A percentile compares a stretch with the other conserved stretches of the same genome.
phyloP scores from a whole-genome alignment of 2,888 invertebrate genomes.

The Rhagonycha fulva region DNA sequence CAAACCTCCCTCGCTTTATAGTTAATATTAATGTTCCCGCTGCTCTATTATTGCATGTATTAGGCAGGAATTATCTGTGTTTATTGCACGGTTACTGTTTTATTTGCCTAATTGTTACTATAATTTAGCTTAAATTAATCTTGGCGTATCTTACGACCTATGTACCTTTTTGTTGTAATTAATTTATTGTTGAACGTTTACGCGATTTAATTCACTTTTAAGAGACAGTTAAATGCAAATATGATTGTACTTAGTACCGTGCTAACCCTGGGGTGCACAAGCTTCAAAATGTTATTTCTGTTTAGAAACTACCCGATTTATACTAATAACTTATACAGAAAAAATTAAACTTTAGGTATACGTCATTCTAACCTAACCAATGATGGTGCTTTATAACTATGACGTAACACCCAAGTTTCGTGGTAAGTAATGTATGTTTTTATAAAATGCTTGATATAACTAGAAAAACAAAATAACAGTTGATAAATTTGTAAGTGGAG shows the following conservation, averaged over 20 bases:
- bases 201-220: not conserved
- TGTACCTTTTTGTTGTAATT: not conserved
- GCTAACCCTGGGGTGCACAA: not conserved
- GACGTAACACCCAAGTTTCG: no score
- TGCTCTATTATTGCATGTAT: not conserved
- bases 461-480: no score
- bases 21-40: not conserved
- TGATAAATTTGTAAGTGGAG: no score
- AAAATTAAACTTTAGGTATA: no score
- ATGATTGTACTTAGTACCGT: not conserved
- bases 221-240: not conserved
- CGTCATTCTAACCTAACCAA: no score
- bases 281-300: not conserved
- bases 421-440: no score
- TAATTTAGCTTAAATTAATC: not conserved
- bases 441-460: no score
- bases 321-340: no score
- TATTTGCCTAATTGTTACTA: not conserved
- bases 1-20: not conserved
- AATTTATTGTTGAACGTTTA: not conserved
- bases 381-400: no score
- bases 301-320: no score
- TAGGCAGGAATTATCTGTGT: not conserved
- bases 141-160: not conserved
- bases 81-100: not conserved